Evolutionary conservation across 2,797 vertebrate genomes (phyloP).

Genomic region (Callimico goeldii): DNA sequence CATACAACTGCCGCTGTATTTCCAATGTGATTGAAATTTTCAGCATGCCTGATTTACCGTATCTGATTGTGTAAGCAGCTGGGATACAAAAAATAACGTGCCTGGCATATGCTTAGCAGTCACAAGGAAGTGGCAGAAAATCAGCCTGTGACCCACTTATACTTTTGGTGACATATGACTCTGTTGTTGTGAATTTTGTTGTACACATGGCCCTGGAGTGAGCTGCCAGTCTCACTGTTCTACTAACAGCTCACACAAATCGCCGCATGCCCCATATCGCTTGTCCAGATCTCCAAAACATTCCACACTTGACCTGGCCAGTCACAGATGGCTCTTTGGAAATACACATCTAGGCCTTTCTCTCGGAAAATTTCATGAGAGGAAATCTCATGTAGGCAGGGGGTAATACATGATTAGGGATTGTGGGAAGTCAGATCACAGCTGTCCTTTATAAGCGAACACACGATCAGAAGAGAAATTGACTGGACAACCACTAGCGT

Average conservation of each 20-base stretch:
- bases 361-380: not conserved
- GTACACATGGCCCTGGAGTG: not conserved
- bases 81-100: not conserved
- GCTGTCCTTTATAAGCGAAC: not conserved
- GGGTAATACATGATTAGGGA: not conserved
- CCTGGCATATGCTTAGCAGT: not conserved
- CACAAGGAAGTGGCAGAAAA: not conserved
- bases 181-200: not conserved
- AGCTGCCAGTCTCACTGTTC: not conserved
- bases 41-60: not conserved
- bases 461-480: fast-evolving
- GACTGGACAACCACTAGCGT: too few species aligned
- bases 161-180: not conserved
- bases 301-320: not conserved
- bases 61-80: not conserved
- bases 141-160: not conserved
- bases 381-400: not conserved
- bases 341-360: not conserved
- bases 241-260: not conserved
- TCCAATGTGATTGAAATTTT: not conserved
- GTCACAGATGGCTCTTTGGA: not conserved
- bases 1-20: too few species aligned
- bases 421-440: not conserved
- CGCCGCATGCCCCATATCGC: not conserved
- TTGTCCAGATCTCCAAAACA: not conserved